Evolutionary conservation across 2,888 invertebrate species (phyloP), one percentile per base, ranked within the genome.

Genomic region (Venusia cambrica): DNA sequence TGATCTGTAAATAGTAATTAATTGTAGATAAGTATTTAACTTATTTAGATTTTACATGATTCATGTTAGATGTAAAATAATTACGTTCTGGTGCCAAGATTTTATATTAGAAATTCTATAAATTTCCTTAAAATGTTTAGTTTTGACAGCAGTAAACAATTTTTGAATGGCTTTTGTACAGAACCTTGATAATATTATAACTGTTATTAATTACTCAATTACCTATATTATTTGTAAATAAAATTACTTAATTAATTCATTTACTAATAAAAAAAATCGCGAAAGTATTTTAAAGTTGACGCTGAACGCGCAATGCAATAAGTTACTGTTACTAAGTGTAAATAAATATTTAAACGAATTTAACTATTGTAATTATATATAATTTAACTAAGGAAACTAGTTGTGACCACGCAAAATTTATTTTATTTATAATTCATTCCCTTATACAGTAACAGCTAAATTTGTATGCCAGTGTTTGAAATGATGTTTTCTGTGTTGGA

Each of bases 321-420:
- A 69, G 64, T 68, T 69, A 67, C 18, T 74, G 66, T 74, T 73
- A 49, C 42, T 67, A 65, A 65, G 49, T 84, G 83, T 84, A 84
- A 64, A 85, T 80, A 85, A 68, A 76, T 83, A 80, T 77, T 81
- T 83, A 80, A 83, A 84, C 83, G 84, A 84, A 84, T 84, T 84
- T 84, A 81, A 77, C 62, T 74, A 76, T 68, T 68, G 62, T 75
- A 76, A 72, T 57, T 54, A 59, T 67, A 62, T 61, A 72, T 57
- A 54, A 59, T 67, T 62, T 61, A 30, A 37, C 53, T 64, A 65
- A 52, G 33, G n/a, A n/a, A n/a, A 44, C 61, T 75, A 70, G 66
- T 57, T 61, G 52, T 49, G 51, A 68, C 68, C 68, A 71, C 70
- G 70, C 63, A 45, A 17, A 30, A 1, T 25, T 6, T n/a, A n/a